Base-by-base conservation (phyloP, 2,113 vertebrate species). In the Anhinga anhinga region DNA sequence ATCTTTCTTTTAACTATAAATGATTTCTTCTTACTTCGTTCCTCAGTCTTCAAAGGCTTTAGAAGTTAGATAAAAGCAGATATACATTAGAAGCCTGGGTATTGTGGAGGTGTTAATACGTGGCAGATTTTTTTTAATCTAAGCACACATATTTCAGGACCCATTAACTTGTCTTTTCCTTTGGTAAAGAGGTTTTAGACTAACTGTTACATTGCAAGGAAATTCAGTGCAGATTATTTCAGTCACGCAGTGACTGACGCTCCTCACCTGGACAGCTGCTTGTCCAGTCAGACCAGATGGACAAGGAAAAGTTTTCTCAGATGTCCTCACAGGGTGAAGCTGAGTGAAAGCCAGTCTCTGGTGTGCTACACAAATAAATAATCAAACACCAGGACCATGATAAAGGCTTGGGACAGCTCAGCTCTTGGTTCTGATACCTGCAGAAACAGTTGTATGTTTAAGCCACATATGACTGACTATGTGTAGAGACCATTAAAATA, bases 381-480 rank as follows among this genome's bases (percentile, higher is more conserved):
- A 42, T 25, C 52, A 47, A 69, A 30, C 26, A 32, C 11, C 4
- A 3, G 25, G 32, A 58, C 22, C 55, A 5, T 5, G 10, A 20
- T 9, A 70, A 86, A 79, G 26, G 42, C 30, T 32, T 0, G 1
- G 27, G 21, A 22, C n/a, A 82, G 14, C 25, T 74, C 0, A 0
- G 13, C 3, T 79, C 23, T 76, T 74, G n/a, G 45, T 70, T 74
- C 15, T 23, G 9, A 32, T 70, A 42, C 12, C 29, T 73, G 11
- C 52, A 61, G 74, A 40, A 38, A 45, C 30, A 71, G 8, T 20
- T 59, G 13, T 22, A 9, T 38, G 10, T 66, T 42, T 63, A 18
- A 77, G 40, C 44, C 52, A 18, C 42, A 13, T 56, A 36, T 3
- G 10, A 59, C 36, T 89, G 72, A 78, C 62, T n/a, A n/a, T 78